Conservation (phyloP, 2,797 vertebrate genomes). For the Alcedo quadribrachys region DNA sequence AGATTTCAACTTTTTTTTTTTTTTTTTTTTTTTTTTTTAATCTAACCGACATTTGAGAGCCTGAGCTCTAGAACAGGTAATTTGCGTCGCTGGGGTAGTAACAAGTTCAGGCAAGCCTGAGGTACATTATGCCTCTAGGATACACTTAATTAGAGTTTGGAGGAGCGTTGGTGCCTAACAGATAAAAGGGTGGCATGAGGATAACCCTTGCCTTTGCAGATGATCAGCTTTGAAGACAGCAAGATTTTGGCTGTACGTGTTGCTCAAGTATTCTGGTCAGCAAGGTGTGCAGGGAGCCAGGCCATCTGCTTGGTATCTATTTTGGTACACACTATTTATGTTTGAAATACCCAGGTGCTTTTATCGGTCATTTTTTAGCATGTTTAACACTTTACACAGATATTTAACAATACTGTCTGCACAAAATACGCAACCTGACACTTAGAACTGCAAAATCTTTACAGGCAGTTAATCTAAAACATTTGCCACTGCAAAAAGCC, state of each 20-base stretch:
- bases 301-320: constrained; percentile 61
- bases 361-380: neutral
- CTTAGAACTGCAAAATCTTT: neutral
- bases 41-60: neutral
- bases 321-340: neutral
- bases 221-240: neutral
- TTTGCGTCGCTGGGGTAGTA: neutral
- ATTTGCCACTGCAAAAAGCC: neutral
- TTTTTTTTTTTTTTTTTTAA: neutral
- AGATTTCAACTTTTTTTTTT: neutral
- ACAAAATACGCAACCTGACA: neutral
- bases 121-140: neutral
- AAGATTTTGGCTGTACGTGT: neutral
- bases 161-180: neutral
- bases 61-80: constrained; percentile 19
- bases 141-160: neutral
- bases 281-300: constrained; percentile 41
- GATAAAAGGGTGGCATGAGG: neutral
- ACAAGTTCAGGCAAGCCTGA: constrained; percentile 2
- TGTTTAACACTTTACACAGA: neutral
- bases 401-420: neutral
- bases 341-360: constrained; percentile 37
- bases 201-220: neutral
- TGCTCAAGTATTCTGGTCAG: constrained; percentile 15
- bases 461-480: neutral